Evolutionary conservation across 2,797 vertebrate genomes (phyloP).

Genomic region (Podarcis siculus): DNA sequence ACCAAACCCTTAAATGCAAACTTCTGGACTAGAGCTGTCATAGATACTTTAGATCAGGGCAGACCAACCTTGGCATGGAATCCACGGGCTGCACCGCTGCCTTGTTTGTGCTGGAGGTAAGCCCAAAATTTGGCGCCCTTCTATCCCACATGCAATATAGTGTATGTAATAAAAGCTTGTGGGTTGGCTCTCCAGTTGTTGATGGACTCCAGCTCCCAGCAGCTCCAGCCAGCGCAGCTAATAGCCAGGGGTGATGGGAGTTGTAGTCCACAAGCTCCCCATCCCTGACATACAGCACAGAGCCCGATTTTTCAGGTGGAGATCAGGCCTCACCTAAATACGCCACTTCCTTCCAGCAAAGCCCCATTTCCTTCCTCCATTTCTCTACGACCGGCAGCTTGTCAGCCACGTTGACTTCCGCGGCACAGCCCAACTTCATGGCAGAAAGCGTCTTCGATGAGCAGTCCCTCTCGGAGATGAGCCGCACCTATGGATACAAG

Average conservation of each 20-base stretch:
- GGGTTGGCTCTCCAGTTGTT: background rate
- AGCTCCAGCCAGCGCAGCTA: background rate
- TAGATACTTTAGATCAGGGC: no score
- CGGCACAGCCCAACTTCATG: slow-evolving; percentile 78
- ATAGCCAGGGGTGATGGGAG: background rate
- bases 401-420: slow-evolving; percentile 70
- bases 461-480: slow-evolving; percentile 82
- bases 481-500: slow-evolving; percentile 79
- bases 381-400: slow-evolving; percentile 75
- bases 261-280: background rate
- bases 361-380: slow-evolving; percentile 72
- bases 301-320: background rate
- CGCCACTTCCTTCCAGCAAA: slow-evolving; percentile 90
- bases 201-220: background rate
- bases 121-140: background rate
- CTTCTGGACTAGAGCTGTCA: no score
- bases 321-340: slow-evolving; percentile 85
- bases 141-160: background rate
- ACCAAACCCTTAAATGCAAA: no score
- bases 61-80: no score
- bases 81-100: no score
- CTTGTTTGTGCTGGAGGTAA: background rate
- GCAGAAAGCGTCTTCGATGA: slow-evolving; percentile 69
- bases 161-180: background rate
- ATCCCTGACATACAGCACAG: background rate